Evolutionary conservation across 2,888 invertebrate species (phyloP).

Genomic region (Drosophila monieri): DNA sequence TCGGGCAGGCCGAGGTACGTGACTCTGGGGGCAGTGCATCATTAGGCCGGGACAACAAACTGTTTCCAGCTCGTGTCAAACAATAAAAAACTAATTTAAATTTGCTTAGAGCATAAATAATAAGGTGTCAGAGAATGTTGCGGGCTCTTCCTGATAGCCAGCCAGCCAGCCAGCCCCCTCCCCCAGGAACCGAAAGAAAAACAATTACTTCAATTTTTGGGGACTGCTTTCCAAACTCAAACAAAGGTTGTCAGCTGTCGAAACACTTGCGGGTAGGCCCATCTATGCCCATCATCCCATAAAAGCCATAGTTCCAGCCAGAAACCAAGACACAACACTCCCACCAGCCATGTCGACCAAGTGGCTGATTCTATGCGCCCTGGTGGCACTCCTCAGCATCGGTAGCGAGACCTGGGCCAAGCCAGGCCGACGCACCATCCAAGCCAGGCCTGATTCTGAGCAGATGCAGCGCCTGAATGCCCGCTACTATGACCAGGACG

Average conservation of each 20-base stretch:
- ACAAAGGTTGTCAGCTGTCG: slow-evolving; percentile 44
- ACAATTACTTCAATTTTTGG: slow-evolving; percentile 9
- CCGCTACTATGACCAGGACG: slow-evolving; percentile 28
- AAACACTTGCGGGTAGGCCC: slow-evolving; percentile 14
- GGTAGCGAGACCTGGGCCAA: slow-evolving; percentile 30
- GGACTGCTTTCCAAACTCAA: slow-evolving; percentile 41
- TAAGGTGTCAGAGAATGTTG: slow-evolving; percentile 69
- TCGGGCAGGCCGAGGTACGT: slow-evolving; percentile 60
- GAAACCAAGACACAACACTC: slow-evolving; percentile 48
- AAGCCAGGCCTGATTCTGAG: slow-evolving; percentile 27
- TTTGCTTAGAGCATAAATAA: slow-evolving; percentile 73
- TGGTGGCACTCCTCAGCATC: slow-evolving; percentile 52
- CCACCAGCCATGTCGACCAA: slow-evolving; percentile 56
- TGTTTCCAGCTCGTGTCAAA: slow-evolving; percentile 48
- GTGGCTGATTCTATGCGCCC: slow-evolving; percentile 47
- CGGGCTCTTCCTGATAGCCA: slow-evolving; percentile 40
- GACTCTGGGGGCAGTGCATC: slow-evolving; percentile 68
- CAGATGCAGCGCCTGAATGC: slow-evolving; percentile 39
- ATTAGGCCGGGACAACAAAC: slow-evolving; percentile 55
- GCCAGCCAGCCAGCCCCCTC: too few species aligned
- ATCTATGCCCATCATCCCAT: slow-evolving; percentile 35
- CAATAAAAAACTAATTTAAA: slow-evolving; percentile 77
- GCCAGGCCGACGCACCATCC: slow-evolving; percentile 1
- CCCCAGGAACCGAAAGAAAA: neutral
- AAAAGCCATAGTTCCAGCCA: slow-evolving; percentile 42